These are phyloP conservation scores for Callyntrura guangdongensis DNA, from an alignment of 2,888 invertebrate genomes.

Conservation along the genomic window DNA sequence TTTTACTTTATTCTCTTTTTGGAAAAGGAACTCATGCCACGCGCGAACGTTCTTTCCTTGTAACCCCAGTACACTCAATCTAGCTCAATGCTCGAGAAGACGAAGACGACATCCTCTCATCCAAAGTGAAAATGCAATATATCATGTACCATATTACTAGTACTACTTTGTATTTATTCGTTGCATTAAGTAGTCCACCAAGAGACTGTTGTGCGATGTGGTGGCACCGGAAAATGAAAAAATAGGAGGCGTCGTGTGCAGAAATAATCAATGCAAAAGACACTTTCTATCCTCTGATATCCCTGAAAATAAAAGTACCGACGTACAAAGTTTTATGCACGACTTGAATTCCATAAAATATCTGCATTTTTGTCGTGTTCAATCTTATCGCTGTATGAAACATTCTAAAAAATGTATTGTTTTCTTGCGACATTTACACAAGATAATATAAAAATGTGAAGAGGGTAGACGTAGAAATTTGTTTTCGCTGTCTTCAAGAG, in stretches of 20 bases:
- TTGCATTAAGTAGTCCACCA: too few species aligned
- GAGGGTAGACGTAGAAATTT: neutral
- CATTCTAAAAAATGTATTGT: too few species aligned
- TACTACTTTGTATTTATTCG: neutral
- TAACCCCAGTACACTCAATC: neutral
- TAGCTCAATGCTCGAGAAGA: neutral
- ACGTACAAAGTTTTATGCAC: too few species aligned
- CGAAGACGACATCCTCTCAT: neutral
- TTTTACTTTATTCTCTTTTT: neutral
- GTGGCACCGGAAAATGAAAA: too few species aligned
- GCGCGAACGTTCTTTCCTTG: neutral
- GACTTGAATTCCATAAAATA: too few species aligned
- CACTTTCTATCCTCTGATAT: slow-evolving; percentile 17
- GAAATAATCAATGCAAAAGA: slow-evolving; percentile 6
- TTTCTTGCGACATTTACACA: too few species aligned
- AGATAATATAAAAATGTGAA: neutral
- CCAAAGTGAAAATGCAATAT: slow-evolving; percentile 37
- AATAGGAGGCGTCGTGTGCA: too few species aligned
- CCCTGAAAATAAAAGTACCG: too few species aligned
- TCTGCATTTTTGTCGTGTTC: too few species aligned
- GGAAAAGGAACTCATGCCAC: neutral
- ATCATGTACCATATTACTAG: slow-evolving; percentile 18
- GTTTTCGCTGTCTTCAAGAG: too few species aligned
- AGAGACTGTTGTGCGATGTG: too few species aligned
- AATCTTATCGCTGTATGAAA: too few species aligned